These are phyloP conservation scores for Aulostomus chinensis DNA, from an alignment of 2,797 vertebrate species.

Conservation along the genomic window DNA sequence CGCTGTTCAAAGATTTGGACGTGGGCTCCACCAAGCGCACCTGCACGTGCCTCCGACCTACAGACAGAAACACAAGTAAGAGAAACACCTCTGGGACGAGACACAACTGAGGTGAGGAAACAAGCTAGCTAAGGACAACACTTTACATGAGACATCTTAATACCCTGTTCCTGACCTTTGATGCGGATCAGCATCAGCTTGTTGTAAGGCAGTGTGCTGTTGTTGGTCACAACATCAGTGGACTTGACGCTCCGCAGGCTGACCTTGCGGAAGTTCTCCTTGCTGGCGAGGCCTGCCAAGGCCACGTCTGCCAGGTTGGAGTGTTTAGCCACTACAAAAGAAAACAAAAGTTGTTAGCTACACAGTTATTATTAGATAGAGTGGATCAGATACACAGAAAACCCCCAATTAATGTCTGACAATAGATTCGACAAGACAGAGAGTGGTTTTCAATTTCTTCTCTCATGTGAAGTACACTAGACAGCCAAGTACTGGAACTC, in stretches of 20 bases:
- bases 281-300: conserved; percentile 83
- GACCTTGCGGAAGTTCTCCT: conserved; percentile 85
- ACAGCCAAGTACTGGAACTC: not conserved
- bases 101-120: not conserved
- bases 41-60: conserved; percentile 84
- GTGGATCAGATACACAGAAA: not conserved
- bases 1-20: conserved; percentile 80
- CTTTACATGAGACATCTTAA: too few species aligned
- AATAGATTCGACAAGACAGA: not conserved
- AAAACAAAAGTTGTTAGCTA: conserved; percentile 2
- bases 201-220: conserved; percentile 81
- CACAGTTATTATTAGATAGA: not conserved
- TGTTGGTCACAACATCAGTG: conserved; percentile 83
- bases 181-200: conserved; percentile 86
- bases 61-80: conserved; percentile 6
- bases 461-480: too few species aligned
- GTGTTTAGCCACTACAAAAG: conserved; percentile 81
- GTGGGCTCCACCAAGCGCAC: conserved; percentile 82
- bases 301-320: conserved; percentile 83
- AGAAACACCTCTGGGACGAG: not conserved
- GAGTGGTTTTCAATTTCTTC: not conserved
- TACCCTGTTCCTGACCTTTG: conserved; percentile 81
- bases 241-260: conserved; percentile 81
- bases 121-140: not conserved
- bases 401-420: too few species aligned